A percentile compares a stretch with the other conserved stretches of the same genome.
phyloP scores from a whole-genome alignment of 2,113 vertebrate genomes.

The Cryptotis parvus region DNA sequence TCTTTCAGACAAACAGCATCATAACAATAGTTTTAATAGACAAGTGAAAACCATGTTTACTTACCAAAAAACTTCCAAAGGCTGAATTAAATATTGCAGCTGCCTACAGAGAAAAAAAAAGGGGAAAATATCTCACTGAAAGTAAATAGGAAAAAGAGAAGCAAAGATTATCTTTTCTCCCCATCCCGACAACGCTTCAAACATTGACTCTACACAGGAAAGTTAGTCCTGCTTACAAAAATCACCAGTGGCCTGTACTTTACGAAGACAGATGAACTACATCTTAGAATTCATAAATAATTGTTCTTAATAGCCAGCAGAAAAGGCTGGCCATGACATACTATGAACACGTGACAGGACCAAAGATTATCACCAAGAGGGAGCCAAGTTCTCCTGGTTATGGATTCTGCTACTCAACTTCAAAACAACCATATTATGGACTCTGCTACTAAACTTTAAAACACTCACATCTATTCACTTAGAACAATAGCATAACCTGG shows the following conservation, averaged over 20 bases:
- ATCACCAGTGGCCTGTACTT: constrained; percentile 78
- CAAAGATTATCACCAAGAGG: constrained; percentile 43
- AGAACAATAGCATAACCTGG: constrained; percentile 16
- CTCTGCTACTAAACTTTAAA: too few species aligned
- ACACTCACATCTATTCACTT: constrained; percentile 60
- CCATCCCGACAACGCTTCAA: constrained; percentile 64
- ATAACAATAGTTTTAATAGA: constrained; percentile 61
- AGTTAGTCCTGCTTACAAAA: constrained; percentile 77
- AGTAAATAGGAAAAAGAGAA: constrained; percentile 67
- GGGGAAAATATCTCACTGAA: constrained; percentile 71
- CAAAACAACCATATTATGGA: too few species aligned
- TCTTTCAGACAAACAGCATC: constrained; percentile 33
- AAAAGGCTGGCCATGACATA: constrained; percentile 44
- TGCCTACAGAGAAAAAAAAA: constrained; percentile 86
- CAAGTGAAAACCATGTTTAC: constrained; percentile 81
- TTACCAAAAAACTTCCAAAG: constrained; percentile 99
- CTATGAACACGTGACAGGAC: constrained; percentile 56
- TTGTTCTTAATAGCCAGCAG: constrained; percentile 63
- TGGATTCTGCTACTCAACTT: constrained; percentile 41
- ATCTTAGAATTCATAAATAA: constrained; percentile 80
- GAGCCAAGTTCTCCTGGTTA: constrained; percentile 55
- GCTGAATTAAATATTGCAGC: constrained; percentile 98
- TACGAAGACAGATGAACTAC: constrained; percentile 76
- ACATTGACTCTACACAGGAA: constrained; percentile 70
- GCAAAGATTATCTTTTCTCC: constrained; percentile 71